Base-by-base conservation (phyloP, 2,113 vertebrate genomes). In the Aphyosemion australe region DNA sequence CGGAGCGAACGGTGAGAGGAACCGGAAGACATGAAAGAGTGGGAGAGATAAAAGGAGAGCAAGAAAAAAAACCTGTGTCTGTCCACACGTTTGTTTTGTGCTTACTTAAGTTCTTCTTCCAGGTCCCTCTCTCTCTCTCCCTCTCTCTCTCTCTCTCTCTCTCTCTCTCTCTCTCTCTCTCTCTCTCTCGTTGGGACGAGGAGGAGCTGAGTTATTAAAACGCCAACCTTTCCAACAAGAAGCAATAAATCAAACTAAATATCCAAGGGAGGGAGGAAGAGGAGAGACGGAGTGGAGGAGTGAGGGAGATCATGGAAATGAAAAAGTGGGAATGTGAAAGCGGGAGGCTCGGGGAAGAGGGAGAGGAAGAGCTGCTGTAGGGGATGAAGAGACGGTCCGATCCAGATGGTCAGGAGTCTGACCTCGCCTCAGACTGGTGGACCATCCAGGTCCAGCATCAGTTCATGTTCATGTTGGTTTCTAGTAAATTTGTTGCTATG, bases 131-230 rank as follows among this genome's bases (percentile, higher is more conserved):
- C 74, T 54, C 59, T 43, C 66, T 72, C 75, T 72, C 84, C 84
- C 74, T 57, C 61, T 43, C 66, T 72, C 75, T 72, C 84, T 84
- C 74, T 57, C 61, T 43, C 66, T 72, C 75, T 72, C 83, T 87
- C 89, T 76, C 69, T 87, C 73, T 74, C 74, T 54, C 59, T 87
- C 89, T 76, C 69, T 87, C 73, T 74, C 74, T 54, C 59, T 43
- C 66, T 72, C 75, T 72, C 84, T 84, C 74, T 57, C 61, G 50
- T 87, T 89, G 69, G 76, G 71, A 65, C 69, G 85, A 88, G 87
- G 85, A 92, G 83, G 82, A 91, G 79, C 90, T 93, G 92, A 92
- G 90, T 93, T 92, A 93, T 93, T 93, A 92, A 92, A 92, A 93
- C 82, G 87, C 88, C 92, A 92, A 84, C 87, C 88, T 90, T 90